These are phyloP conservation scores for Uropsilus gracilis DNA, from an alignment of 2,113 vertebrate genomes.

Conservation along the genomic window DNA sequence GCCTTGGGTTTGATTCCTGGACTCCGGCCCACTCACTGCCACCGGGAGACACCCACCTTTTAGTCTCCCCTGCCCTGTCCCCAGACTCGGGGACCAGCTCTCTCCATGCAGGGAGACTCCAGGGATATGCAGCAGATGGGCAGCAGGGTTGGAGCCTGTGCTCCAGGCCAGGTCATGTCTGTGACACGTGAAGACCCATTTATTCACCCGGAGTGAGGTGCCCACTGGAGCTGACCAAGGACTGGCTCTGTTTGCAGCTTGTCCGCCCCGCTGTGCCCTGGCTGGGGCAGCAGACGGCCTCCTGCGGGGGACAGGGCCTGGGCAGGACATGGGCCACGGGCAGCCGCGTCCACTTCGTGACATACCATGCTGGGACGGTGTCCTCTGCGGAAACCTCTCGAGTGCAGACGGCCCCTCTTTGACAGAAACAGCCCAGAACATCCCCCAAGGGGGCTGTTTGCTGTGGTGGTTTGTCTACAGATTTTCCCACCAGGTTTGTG, in stretches of 20 bases:
- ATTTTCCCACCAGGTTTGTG: slow-evolving; percentile 85
- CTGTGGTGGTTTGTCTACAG: slow-evolving; percentile 73
- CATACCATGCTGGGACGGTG: background rate
- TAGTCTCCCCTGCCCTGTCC: background rate
- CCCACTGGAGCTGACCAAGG: background rate
- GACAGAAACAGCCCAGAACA: slow-evolving; percentile 67
- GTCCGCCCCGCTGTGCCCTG: background rate
- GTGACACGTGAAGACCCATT: background rate
- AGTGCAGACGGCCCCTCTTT: slow-evolving; percentile 56
- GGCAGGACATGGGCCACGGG: background rate
- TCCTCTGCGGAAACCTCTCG: slow-evolving; percentile 57
- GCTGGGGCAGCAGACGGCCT: background rate
- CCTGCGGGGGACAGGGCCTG: background rate
- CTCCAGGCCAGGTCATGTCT: background rate
- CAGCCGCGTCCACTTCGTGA: background rate
- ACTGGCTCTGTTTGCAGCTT: background rate
- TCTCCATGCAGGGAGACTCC: background rate
- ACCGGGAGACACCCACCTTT: background rate
- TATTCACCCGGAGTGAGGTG: slow-evolving; percentile 42
- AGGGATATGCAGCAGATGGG: background rate
- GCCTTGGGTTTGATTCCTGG: background rate
- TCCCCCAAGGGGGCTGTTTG: slow-evolving; percentile 75
- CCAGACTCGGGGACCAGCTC: background rate
- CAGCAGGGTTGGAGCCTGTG: background rate
- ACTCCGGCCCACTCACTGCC: background rate